These are phyloP conservation scores for Stenolophus ochropezus DNA, from an alignment of 2,888 invertebrate genomes.

Conservation along the genomic window DNA sequence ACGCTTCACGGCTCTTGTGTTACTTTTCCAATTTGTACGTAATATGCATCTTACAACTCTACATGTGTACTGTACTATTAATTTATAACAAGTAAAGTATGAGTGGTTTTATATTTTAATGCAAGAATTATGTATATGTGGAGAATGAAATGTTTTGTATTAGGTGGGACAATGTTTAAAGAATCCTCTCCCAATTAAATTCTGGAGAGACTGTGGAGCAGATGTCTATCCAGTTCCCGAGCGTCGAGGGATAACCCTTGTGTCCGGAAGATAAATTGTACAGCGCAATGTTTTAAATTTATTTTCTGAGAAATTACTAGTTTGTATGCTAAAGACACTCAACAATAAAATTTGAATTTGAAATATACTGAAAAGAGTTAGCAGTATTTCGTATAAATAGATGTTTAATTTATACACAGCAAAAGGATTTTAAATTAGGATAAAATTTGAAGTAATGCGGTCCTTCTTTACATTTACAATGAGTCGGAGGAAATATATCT, in stretches of 20 bases:
- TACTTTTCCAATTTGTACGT: no score
- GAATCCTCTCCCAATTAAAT: neutral
- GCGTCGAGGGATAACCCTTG: neutral
- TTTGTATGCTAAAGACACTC: constrained; percentile 24
- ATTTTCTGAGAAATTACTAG: constrained; percentile 38
- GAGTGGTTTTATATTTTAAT: no score
- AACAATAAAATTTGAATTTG: constrained; percentile 35
- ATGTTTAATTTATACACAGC: neutral
- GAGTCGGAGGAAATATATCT: no score
- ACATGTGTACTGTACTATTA: no score
- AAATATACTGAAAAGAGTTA: neutral
- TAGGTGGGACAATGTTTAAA: neutral
- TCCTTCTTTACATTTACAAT: neutral
- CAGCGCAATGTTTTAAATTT: constrained; percentile 22
- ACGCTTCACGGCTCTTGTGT: no score
- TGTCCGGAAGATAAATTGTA: constrained; percentile 28
- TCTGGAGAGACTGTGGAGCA: neutral
- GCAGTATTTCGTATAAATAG: neutral
- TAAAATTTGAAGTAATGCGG: neutral
- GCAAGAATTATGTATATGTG: no score
- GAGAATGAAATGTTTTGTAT: neutral
- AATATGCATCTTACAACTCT: no score
- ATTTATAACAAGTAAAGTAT: no score
- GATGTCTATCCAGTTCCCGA: neutral
- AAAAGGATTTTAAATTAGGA: neutral